These are phyloP conservation scores for Capitella teleta DNA, from an alignment of 1,140 invertebrate genomes.

Conservation along the genomic window DNA sequence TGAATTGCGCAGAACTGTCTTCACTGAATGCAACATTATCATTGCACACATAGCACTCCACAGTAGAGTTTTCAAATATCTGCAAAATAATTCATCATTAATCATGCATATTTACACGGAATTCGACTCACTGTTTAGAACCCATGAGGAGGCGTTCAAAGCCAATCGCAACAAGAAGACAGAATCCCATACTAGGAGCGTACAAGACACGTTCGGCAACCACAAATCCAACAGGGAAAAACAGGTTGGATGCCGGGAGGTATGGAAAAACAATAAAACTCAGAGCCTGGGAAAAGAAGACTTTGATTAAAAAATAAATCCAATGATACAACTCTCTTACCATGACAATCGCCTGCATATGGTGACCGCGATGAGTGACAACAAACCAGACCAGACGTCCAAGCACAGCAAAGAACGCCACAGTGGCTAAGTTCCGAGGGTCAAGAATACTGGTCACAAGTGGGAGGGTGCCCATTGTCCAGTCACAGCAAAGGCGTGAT, in stretches of 20 bases:
- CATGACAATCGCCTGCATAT: conserved; percentile 70
- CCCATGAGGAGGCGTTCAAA: conserved; percentile 26
- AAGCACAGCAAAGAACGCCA: conserved; percentile 58
- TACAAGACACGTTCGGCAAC: conserved; percentile 91
- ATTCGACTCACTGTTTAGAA: conserved; percentile 4
- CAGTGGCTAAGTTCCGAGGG: conserved; percentile 69
- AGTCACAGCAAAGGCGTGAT: conserved; percentile 85
- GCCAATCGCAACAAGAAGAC: conserved; percentile 65
- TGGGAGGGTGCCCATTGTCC: conserved; percentile 96
- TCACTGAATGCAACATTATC: not conserved
- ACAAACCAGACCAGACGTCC: conserved; percentile 54
- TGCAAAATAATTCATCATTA: too few relatives aligned
- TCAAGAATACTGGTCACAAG: conserved; percentile 69
- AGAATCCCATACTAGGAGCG: conserved; percentile 95
- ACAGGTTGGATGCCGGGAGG: conserved; percentile 89
- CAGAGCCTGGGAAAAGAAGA: conserved; percentile 52
- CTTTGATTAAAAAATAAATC: too few relatives aligned
- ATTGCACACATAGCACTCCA: too few relatives aligned
- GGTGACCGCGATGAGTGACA: conserved; percentile 53
- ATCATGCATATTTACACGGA: too few relatives aligned
- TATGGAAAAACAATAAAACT: conserved; percentile 81
- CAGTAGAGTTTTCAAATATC: too few relatives aligned
- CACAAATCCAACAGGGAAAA: conserved; percentile 95
- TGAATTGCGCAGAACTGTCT: too few relatives aligned
- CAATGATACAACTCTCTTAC: too few relatives aligned